These are phyloP conservation scores for Argynnis bischoffii DNA, from an alignment of 2,888 invertebrate genomes.

Conservation along the genomic window DNA sequence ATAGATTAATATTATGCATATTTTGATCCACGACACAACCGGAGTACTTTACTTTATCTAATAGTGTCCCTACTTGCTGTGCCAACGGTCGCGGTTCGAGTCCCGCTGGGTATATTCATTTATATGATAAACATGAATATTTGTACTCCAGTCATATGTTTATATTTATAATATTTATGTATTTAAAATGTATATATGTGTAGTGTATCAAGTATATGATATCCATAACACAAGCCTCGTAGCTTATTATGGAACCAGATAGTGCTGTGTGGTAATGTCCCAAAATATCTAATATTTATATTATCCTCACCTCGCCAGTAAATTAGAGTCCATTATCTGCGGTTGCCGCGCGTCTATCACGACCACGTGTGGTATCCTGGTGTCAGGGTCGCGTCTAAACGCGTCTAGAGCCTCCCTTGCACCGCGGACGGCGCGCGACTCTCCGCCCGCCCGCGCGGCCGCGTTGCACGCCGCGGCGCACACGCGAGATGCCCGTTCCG, in stretches of 20 bases:
- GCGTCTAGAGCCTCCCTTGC: constrained; percentile 82
- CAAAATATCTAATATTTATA: background rate
- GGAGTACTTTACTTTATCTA: too few species aligned
- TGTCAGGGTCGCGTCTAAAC: constrained; percentile 69
- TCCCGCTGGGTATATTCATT: too few species aligned
- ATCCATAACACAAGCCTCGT: background rate
- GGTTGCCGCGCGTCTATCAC: constrained; percentile 84
- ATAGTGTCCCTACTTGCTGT: too few species aligned
- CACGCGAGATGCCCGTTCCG: constrained; percentile 85
- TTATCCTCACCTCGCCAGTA: constrained; percentile 83
- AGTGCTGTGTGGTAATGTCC: background rate
- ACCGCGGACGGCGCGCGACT: constrained; percentile 80
- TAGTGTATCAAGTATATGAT: too few species aligned
- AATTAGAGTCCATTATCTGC: constrained; percentile 83
- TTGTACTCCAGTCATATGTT: too few species aligned
- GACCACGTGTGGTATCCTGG: constrained; percentile 83
- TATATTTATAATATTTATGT: too few species aligned
- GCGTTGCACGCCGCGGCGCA: constrained; percentile 85
- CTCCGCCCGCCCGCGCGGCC: constrained; percentile 83
- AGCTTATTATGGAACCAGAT: background rate
- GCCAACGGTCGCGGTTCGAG: too few species aligned
- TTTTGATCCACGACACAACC: too few species aligned
- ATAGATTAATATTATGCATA: too few species aligned
- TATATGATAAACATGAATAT: too few species aligned
- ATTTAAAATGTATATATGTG: too few species aligned